Conservation (phyloP, 2,888 invertebrate species). For the Lypha dubia region DNA sequence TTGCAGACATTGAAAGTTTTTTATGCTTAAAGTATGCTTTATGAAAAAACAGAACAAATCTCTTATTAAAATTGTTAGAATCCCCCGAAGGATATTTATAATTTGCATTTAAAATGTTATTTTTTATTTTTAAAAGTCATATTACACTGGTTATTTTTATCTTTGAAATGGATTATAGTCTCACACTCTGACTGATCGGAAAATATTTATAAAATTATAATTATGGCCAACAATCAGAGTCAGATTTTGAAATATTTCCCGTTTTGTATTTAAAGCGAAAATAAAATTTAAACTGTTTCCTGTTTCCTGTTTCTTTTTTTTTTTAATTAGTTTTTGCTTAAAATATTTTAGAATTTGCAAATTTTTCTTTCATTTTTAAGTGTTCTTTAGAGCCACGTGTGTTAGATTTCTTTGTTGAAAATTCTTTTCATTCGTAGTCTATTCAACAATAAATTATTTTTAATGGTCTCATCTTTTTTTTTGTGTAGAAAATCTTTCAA, state of each 20-base stretch:
- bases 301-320: no score
- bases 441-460: slow-evolving; percentile 23
- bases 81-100: slow-evolving; percentile 17
- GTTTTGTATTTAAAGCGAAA: neutral
- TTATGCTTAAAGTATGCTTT: neutral
- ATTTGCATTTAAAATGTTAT: slow-evolving; percentile 6
- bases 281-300: slow-evolving; percentile 15
- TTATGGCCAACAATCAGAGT: no score
- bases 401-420: neutral
- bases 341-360: neutral
- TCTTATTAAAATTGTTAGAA: slow-evolving; percentile 5
- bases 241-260: neutral
- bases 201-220: no score
- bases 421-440: neutral
- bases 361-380: slow-evolving; percentile 10
- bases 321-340: neutral
- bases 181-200: neutral
- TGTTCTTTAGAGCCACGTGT: slow-evolving; percentile 22
- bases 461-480: neutral
- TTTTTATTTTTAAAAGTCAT: slow-evolving; percentile 3
- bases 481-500: neutral
- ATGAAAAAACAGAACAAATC: slow-evolving; percentile 8
- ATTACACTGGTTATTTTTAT: neutral
- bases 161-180: neutral
- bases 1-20: slow-evolving; percentile 7